Evolutionary conservation across 37 sponge, comb jelly and placozoan species (phyloP).

Genomic region (Aplysina aerophoba): DNA sequence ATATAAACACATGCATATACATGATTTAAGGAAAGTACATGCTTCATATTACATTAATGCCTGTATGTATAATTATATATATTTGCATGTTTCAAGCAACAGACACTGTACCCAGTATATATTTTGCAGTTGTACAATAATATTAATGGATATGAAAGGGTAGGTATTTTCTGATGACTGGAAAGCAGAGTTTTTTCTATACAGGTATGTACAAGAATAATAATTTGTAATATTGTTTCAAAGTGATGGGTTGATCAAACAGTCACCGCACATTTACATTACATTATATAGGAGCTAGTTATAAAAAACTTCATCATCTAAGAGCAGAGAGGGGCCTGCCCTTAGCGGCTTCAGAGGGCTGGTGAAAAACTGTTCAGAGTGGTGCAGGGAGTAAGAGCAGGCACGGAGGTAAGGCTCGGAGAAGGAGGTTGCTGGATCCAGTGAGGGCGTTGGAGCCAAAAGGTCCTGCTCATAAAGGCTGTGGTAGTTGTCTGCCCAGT

Average conservation of each 20-base stretch:
- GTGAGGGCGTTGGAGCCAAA: slow-evolving; percentile 36
- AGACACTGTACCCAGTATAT: no score
- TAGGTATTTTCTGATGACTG: neutral
- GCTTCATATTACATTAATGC: no score
- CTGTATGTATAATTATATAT: no score
- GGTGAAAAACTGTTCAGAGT: slow-evolving; percentile 1
- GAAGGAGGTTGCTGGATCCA: slow-evolving; percentile 52
- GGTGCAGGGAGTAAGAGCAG: slow-evolving; percentile 18
- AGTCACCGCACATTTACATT: no score
- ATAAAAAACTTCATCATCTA: slow-evolving; percentile 16
- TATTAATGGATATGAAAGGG: neutral
- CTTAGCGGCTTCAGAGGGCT: slow-evolving; percentile 18
- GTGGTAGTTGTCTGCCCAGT: slow-evolving; percentile 59
- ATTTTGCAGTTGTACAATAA: no score
- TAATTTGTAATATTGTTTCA: neutral
- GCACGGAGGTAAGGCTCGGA: slow-evolving; percentile 64
- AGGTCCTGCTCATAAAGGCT: slow-evolving; percentile 56
- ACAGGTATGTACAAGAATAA: neutral
- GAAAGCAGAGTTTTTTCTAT: no score
- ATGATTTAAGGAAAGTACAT: neutral
- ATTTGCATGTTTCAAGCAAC: no score
- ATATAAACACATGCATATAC: no score
- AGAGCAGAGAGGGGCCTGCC: neutral
- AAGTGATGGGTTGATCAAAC: neutral
- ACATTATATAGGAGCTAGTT: no score